Evolutionary conservation across 2,113 vertebrate genomes (phyloP), one percentile per base, ranked within the genome.

Genomic region (Natator depressus): DNA sequence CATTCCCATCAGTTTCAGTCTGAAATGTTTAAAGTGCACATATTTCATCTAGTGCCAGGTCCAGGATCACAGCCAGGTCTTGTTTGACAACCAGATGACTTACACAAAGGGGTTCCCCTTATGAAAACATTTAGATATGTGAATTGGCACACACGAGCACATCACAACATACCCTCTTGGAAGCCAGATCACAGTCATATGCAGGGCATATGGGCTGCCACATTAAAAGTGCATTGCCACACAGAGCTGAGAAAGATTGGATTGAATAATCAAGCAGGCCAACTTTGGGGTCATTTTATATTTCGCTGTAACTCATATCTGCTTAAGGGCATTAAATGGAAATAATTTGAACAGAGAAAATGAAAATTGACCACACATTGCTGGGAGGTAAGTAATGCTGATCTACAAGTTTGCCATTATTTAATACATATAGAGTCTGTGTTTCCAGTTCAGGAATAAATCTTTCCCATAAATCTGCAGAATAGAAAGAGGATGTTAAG

Each of bases 21-120:
- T 75, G 91, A 93, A 92, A 91, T 27, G 96, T 93, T 96, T 92
- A 89, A 97, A 96, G 95, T 62, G 97, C 93, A 96, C 93, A 89
- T 96, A 94, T 96, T 96, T 97, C 94, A 97, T 89, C 94, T 91
- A 86, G 83, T 97, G 96, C 96, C 97, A 97, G 97, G 91, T 76
- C 91, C 89, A 96, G 97, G 97, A 92, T 82, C 14, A 0, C 87
- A 96, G 97, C 96, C 96, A 97, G 95, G 85, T 47, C 57, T 87
- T 29, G 72, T 92, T 96, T 98, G 98, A 98, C 97, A 97, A 97
- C 93, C 97, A 98, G 98, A 98, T 96, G 95, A 96, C 91, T 95
- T 98, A 97, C 93, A 97, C 94, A 96, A 96, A 98, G 95, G 95
- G 90, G 88, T 94, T 97, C 95, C 93, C 95, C 29, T 78, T 59